Percentiles rank a stretch among this genome's conserved stretches.
phyloP scores from a whole-genome alignment of 2,888 invertebrate genomes.

The Heliconius erato region DNA sequence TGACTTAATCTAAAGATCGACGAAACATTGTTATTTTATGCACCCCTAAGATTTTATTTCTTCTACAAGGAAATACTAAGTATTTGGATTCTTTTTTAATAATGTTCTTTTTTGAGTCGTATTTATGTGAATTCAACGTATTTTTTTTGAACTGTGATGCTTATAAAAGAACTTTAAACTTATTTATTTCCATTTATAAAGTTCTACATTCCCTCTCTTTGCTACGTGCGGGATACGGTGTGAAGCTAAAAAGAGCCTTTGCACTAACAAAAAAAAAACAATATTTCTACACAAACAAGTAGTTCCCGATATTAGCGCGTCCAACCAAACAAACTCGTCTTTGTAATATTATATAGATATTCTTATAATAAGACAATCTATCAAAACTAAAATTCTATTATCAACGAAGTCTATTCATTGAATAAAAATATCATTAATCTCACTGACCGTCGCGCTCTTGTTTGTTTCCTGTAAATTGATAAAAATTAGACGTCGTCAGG shows the following conservation, averaged over 20 bases:
- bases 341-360: neutral
- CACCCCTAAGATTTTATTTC: conserved; percentile 75
- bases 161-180: neutral
- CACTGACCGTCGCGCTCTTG: conserved; percentile 54
- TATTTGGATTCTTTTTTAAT: conserved; percentile 74
- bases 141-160: neutral
- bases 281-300: too few species aligned
- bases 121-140: conserved; percentile 14
- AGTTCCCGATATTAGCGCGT: too few species aligned
- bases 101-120: conserved; percentile 52
- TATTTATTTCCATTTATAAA: neutral
- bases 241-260: too few species aligned
- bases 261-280: too few species aligned
- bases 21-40: conserved; percentile 80
- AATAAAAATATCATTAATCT: conserved; percentile 74
- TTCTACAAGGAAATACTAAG: conserved; percentile 65
- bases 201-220: too few species aligned
- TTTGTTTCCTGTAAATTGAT: conserved; percentile 70
- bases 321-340: too few species aligned
- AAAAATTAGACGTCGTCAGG: conserved; percentile 69
- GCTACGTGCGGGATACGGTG: too few species aligned
- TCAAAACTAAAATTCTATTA: neutral
- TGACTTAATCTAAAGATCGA: conserved; percentile 56
- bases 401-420: conserved; percentile 55
- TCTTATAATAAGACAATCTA: neutral